Base-by-base conservation (phyloP, 2,888 invertebrate species). In the Brachyopa scutellaris region DNA sequence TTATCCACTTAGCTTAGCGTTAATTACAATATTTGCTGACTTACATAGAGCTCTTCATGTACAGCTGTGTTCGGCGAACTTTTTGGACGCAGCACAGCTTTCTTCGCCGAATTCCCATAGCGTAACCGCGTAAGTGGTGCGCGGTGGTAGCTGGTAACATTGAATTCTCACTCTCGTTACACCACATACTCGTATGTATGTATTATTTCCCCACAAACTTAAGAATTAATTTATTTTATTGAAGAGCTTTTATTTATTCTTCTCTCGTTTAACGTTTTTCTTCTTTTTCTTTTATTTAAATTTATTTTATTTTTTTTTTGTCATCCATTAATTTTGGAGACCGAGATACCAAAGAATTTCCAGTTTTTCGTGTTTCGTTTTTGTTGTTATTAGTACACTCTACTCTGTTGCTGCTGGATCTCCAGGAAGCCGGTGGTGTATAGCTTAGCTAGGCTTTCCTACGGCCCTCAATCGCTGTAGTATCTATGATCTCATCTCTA, bases 401-500 rank as follows among this genome's bases (percentile, higher is more conserved):
- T 26, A 19, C 8, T 38, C 31, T 51, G 3, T 11, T 9, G n/a
- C n/a, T n/a, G n/a, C 2, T 23, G 15, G 11, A 15, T 40, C 33
- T 26, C 11, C 13, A 51, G 11, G 51, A 49, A 51, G 26, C 19
- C 51, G 15, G 13, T n/a, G n/a, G n/a, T n/a, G n/a, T n/a, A n/a
- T n/a, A 59, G n/a, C 29, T 5, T n/a, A 40, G 51, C 33, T 70
- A 70, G 40, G 21, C 36, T 67, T 67, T 47, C 33, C 45, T 47
- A 57, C 26, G 13, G 15, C 49, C 15, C 26, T 13, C 19, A 15
- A 57, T 62, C 53, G 26, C 36, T 38, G 67, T 55, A 47, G 38
- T 61, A 62, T 77, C 78, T 59, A 78, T 78, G 78, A 79, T 79
- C 66, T 79, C 79, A 79, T 73, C 61, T 73, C 53, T 72, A 53